A percentile compares a stretch with the other conserved stretches of the same genome.
Conservation (phyloP, 2,797 vertebrate genomes). For the Acanthurus leucopareius region DNA sequence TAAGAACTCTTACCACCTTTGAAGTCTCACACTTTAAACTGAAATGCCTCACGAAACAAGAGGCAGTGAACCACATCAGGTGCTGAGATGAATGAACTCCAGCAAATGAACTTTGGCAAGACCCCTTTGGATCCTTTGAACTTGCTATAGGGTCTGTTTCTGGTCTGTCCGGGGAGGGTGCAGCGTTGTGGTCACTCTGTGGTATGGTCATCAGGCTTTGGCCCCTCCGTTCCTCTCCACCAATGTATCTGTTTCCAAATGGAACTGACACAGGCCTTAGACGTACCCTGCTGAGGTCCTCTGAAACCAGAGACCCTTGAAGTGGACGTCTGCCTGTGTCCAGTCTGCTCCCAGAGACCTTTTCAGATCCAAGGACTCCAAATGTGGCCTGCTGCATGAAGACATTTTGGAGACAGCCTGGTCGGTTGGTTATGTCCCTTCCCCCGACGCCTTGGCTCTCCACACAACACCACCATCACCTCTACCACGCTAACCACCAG, state of each 20-base stretch:
- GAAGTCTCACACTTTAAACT: slow-evolving; percentile 71
- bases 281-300: slow-evolving; percentile 95
- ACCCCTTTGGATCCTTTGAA: slow-evolving; percentile 82
- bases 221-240: slow-evolving; percentile 78
- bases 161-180: slow-evolving; percentile 74
- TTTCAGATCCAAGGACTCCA: slow-evolving; percentile 83
- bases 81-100: slow-evolving; percentile 80
- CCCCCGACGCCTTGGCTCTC: slow-evolving; percentile 59
- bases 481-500: slow-evolving; percentile 71
- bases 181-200: slow-evolving; percentile 74
- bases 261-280: slow-evolving; percentile 83
- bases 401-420: slow-evolving; percentile 84
- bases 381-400: slow-evolving; percentile 89
- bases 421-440: slow-evolving; percentile 75
- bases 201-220: slow-evolving; percentile 82
- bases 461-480: slow-evolving; percentile 55
- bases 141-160: slow-evolving; percentile 82
- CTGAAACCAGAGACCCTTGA: slow-evolving; percentile 99
- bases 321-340: slow-evolving; percentile 94
- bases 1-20: slow-evolving; percentile 62
- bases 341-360: slow-evolving; percentile 86
- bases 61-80: slow-evolving; percentile 74
- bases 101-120: slow-evolving; percentile 80
- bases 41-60: slow-evolving; percentile 64
- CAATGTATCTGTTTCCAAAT: slow-evolving; percentile 90